Percentiles rank a stretch among this genome's conserved stretches.
Conservation (phyloP, 2,888 invertebrate species). For the Philhelius pedissequus region DNA sequence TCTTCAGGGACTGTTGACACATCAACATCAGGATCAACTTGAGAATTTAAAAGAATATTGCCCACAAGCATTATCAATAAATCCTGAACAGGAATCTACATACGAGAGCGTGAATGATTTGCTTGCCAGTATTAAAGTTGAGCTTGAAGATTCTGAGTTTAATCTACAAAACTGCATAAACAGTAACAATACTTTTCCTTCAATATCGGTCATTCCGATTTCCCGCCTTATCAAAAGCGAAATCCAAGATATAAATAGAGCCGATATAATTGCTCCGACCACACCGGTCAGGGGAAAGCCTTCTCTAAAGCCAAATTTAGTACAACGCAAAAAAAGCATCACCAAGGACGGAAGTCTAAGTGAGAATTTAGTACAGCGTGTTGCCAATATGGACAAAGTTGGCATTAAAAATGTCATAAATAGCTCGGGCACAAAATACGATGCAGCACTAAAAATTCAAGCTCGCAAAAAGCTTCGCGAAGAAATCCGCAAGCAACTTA, state of each 20-base stretch:
- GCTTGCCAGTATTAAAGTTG: neutral
- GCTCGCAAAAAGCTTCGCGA: conserved; percentile 75
- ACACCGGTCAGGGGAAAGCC: conserved; percentile 10
- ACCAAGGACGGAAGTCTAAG: conserved; percentile 69
- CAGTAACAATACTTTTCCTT: conserved; percentile 49
- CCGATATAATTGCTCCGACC: conserved; percentile 43
- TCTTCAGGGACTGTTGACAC: neutral
- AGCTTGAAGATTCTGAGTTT: conserved; percentile 26
- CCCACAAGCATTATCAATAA: neutral
- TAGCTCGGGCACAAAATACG: conserved; percentile 76
- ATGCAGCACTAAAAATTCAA: conserved; percentile 75
- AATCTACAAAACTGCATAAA: conserved; percentile 26
- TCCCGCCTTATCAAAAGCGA: conserved; percentile 72
- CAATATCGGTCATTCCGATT: conserved; percentile 74
- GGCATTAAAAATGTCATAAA: conserved; percentile 77
- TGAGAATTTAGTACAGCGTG: conserved; percentile 72
- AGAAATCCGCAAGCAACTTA: conserved; percentile 75
- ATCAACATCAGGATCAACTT: neutral
- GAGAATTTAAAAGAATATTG: neutral
- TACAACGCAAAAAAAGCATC: conserved; percentile 70
- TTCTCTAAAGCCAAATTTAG: conserved; percentile 69
- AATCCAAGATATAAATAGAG: conserved; percentile 69
- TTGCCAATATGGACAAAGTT: conserved; percentile 76
- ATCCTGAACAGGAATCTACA: neutral
- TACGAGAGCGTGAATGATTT: neutral